phyloP scores from a whole-genome alignment of 2,888 invertebrate genomes.

The Cremastinae sp. region DNA sequence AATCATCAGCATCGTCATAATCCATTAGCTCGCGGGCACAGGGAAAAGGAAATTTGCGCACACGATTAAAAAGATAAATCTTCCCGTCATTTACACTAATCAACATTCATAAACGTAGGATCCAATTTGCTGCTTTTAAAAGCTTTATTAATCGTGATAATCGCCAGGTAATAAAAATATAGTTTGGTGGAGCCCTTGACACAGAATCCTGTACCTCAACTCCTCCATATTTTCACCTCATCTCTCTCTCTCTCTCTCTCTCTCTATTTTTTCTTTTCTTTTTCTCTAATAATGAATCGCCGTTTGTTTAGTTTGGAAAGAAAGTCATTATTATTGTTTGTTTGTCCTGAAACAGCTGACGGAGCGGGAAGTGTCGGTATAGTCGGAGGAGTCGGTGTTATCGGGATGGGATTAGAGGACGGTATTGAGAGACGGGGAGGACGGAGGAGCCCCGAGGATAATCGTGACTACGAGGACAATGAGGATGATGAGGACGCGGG shows the following conservation, averaged over 20 bases:
- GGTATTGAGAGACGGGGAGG: slow-evolving; percentile 66
- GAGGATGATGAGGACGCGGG: slow-evolving; percentile 72
- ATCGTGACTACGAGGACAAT: slow-evolving; percentile 65
- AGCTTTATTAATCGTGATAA: too few species aligned
- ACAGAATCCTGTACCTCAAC: too few species aligned
- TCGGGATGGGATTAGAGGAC: slow-evolving; percentile 64
- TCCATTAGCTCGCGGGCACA: too few species aligned
- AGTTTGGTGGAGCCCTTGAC: too few species aligned
- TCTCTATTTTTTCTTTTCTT: not conserved
- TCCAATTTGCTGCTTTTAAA: too few species aligned
- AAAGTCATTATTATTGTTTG: slow-evolving; percentile 66
- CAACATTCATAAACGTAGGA: too few species aligned
- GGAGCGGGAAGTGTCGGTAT: slow-evolving; percentile 83
- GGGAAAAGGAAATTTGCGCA: not conserved
- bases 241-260: too few species aligned
- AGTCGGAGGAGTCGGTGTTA: slow-evolving; percentile 80
- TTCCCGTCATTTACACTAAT: too few species aligned
- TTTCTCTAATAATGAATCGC: slow-evolving; percentile 34
- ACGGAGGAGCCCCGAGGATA: slow-evolving; percentile 63
- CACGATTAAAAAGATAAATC: too few species aligned
- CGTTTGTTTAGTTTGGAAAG: slow-evolving; percentile 44
- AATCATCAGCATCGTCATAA: not conserved
- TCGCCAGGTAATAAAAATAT: too few species aligned
- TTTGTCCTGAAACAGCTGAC: slow-evolving; percentile 77
- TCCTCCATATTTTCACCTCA: not conserved